Conservation (phyloP, 2,797 vertebrate species). For the Poecile montanus region DNA sequence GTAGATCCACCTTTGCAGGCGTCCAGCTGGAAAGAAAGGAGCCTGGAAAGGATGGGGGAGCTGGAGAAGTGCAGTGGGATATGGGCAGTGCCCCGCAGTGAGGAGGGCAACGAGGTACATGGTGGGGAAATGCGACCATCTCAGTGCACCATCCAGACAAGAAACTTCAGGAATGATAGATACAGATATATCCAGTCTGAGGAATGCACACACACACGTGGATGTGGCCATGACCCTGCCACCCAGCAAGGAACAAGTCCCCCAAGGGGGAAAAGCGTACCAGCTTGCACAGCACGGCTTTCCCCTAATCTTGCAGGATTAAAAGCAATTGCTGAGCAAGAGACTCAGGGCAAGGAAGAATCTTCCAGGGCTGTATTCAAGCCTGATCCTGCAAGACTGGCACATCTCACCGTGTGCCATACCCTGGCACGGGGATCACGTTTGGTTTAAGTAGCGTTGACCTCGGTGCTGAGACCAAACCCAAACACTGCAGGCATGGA, state of each 20-base stretch:
- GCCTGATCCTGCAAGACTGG: background rate
- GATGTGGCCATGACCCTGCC: background rate
- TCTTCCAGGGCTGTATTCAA: background rate
- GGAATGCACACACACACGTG: accelerated
- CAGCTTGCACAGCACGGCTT: background rate
- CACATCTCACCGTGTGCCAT: background rate
- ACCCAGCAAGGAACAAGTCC: background rate
- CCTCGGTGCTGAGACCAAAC: background rate
- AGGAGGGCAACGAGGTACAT: accelerated
- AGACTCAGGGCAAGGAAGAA: background rate
- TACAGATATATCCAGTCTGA: background rate
- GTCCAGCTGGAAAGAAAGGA: background rate
- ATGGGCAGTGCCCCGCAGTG: accelerated
- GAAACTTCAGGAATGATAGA: background rate
- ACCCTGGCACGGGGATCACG: accelerated
- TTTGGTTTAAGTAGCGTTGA: background rate
- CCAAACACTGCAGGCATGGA: background rate
- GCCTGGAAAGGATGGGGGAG: background rate
- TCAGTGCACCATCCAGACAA: background rate
- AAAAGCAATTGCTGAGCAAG: accelerated
- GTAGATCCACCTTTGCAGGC: background rate
- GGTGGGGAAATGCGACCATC: accelerated
- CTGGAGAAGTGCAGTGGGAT: background rate
- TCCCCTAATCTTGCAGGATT: accelerated
- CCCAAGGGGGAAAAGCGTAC: accelerated